Conservation (phyloP, 2,113 vertebrate species). For the Miniopterus natalensis region DNA sequence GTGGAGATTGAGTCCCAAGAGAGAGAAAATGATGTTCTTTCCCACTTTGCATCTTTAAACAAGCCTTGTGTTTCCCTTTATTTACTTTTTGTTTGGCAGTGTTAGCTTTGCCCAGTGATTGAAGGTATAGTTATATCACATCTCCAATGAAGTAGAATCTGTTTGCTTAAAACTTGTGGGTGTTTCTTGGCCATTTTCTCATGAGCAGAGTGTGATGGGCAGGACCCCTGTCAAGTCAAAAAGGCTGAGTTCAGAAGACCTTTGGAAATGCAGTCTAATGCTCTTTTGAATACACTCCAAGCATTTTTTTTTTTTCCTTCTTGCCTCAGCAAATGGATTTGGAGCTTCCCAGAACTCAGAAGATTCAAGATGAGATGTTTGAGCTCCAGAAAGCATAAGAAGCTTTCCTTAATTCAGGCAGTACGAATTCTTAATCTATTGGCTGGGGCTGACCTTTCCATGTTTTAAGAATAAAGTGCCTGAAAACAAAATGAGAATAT, state of each 20-base stretch:
- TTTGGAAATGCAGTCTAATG: neutral
- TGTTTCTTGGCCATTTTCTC: constrained; percentile 60
- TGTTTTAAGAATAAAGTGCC: constrained; percentile 48
- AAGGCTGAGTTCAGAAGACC: neutral
- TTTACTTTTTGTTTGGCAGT: neutral
- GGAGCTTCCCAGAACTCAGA: constrained; percentile 37
- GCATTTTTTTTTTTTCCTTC: neutral
- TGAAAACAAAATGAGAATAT: constrained; percentile 35
- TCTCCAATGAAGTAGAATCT: neutral
- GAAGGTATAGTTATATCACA: neutral
- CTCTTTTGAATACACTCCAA: neutral
- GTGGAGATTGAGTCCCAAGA: constrained; percentile 6
- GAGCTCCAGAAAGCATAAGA: constrained; percentile 35
- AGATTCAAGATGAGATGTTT: constrained; percentile 12
- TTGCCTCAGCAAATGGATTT: constrained; percentile 39
- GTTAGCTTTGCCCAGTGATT: constrained; percentile 13
- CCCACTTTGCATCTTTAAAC: constrained; percentile 32
- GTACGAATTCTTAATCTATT: neutral
- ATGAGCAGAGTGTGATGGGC: neutral
- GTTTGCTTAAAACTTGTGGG: neutral
- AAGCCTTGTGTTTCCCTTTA: neutral
- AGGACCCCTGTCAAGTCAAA: neutral
- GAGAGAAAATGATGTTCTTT: constrained; percentile 52
- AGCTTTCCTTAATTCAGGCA: constrained; percentile 2
- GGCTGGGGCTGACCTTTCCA: neutral